Percentiles rank a stretch among this genome's conserved stretches.
Evolutionary conservation across 2,888 invertebrate genomes (phyloP).

Genomic region (Mamestra brassicae): DNA sequence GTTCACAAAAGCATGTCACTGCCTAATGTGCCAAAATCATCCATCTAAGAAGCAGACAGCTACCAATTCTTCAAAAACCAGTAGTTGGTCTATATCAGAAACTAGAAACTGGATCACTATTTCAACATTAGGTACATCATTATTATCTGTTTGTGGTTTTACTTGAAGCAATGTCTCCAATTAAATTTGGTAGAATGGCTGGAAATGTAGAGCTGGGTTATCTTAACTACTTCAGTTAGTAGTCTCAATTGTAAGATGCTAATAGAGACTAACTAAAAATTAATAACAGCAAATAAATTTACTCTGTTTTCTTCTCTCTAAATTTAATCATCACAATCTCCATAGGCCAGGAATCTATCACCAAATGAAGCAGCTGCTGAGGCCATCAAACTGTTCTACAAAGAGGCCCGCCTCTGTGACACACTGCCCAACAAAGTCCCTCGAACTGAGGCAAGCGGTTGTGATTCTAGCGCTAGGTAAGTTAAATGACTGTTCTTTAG

Average conservation of each 20-base stretch:
- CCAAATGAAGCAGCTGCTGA: conserved; percentile 97
- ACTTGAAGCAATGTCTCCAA: too few relatives aligned
- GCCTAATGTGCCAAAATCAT: too few relatives aligned
- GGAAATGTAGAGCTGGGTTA: too few relatives aligned
- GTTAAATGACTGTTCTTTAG: not conserved
- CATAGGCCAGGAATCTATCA: conserved; percentile 92
- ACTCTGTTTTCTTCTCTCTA: not conserved
- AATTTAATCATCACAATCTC: not conserved
- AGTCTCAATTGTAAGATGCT: too few relatives aligned
- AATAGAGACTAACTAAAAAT: too few relatives aligned
- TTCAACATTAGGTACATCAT: too few relatives aligned
- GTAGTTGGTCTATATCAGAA: not conserved
- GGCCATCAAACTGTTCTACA: conserved; percentile 96
- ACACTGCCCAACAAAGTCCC: conserved; percentile 93
- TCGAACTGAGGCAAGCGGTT: conserved; percentile 89
- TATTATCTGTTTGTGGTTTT: too few relatives aligned
- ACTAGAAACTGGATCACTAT: not conserved
- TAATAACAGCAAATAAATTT: too few relatives aligned
- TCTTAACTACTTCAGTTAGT: too few relatives aligned
- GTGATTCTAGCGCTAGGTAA: conserved; percentile 85
- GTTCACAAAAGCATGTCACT: not conserved
- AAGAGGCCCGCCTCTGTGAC: conserved; percentile 96
- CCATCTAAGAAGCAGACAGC: not conserved
- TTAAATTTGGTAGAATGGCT: too few relatives aligned
- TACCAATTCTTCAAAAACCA: not conserved